phyloP scores from a whole-genome alignment of 2,888 invertebrate species.

The Xestia ashworthii region DNA sequence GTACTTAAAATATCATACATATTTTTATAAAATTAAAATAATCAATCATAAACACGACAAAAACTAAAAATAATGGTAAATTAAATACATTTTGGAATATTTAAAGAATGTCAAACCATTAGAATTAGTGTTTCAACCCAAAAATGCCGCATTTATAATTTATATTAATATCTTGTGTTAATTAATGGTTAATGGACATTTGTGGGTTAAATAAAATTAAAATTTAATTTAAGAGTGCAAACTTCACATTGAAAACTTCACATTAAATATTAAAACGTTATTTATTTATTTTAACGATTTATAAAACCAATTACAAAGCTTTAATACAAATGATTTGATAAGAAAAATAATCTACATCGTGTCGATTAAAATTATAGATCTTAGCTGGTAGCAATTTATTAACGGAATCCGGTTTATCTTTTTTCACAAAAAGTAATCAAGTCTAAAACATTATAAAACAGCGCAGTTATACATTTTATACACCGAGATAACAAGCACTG shows the following conservation, averaged over 20 bases:
- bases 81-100: slow-evolving; percentile 7
- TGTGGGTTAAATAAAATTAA: slow-evolving; percentile 44
- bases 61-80: slow-evolving; percentile 23
- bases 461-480: neutral
- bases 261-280: too few relatives aligned
- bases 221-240: neutral
- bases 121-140: slow-evolving; percentile 44
- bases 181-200: slow-evolving; percentile 24
- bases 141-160: slow-evolving; percentile 35
- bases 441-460: neutral
- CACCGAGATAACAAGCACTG: too few relatives aligned
- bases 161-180: neutral
- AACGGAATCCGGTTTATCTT: neutral
- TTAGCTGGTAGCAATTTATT: neutral
- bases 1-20: neutral
- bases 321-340: neutral
- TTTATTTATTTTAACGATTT: neutral
- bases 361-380: neutral
- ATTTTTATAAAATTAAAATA: slow-evolving; percentile 14
- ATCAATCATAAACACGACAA: slow-evolving; percentile 29
- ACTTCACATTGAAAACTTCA: too few relatives aligned
- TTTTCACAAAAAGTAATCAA: neutral
- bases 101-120: neutral
- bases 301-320: neutral
- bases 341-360: neutral